These are phyloP conservation scores for Agrotis exclamationis DNA, from an alignment of 2,888 invertebrate genomes.

Conservation along the genomic window DNA sequence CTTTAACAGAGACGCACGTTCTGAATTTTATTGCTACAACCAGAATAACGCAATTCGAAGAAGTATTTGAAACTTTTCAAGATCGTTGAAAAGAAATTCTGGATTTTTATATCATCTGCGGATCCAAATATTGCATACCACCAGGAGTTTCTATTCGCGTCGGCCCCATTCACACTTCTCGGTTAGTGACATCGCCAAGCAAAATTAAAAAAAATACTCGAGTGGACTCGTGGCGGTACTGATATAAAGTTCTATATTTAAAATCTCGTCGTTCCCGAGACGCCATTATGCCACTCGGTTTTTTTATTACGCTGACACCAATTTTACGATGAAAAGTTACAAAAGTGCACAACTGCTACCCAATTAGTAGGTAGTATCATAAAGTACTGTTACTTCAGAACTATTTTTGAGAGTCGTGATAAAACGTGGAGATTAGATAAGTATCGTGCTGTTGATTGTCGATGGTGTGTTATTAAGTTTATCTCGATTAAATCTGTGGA, in stretches of 20 bases:
- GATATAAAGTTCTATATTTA: constrained; percentile 89
- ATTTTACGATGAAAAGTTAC: constrained; percentile 48
- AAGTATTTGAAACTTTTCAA: constrained; percentile 40
- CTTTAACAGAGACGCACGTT: constrained; percentile 55
- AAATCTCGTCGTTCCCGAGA: constrained; percentile 78
- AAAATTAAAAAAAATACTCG: constrained; percentile 78
- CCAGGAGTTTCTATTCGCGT: constrained; percentile 76
- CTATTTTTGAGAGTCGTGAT: constrained; percentile 57
- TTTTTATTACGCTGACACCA: constrained; percentile 68
- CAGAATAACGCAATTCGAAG: constrained; percentile 41
- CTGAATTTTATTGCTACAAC: constrained; percentile 51
- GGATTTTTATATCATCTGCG: constrained; percentile 44
- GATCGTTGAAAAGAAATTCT: constrained; percentile 33
- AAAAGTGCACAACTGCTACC: constrained; percentile 44
- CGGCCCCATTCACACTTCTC: constrained; percentile 82
- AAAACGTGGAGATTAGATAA: constrained; percentile 66
- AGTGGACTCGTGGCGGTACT: constrained; percentile 74
- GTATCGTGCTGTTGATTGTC: constrained; percentile 65
- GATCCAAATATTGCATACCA: constrained; percentile 51
- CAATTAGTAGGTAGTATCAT: constrained; percentile 52
- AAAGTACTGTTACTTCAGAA: constrained; percentile 47
- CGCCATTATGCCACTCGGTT: constrained; percentile 76
- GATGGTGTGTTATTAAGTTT: constrained; percentile 72
- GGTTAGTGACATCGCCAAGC: constrained; percentile 84
- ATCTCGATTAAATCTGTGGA: constrained; percentile 65